Percentiles rank a stretch among this genome's conserved stretches.
These are phyloP conservation scores for Cotesia vestalis DNA, from an alignment of 1,140 invertebrate species.

Conservation along the genomic window DNA sequence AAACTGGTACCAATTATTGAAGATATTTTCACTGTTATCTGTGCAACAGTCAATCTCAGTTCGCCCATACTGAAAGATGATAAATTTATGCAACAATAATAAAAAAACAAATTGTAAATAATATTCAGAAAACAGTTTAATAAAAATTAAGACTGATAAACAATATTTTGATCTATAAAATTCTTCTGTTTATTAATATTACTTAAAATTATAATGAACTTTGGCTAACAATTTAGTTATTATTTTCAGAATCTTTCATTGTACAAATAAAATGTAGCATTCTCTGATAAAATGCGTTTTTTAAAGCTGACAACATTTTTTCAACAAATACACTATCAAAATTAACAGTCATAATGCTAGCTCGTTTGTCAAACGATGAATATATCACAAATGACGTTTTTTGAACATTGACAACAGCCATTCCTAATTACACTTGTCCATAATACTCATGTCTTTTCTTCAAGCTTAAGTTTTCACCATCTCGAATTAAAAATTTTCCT, in stretches of 20 bases:
- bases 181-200: no score
- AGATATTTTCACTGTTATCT: constrained; percentile 43
- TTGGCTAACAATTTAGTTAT: no score
- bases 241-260: no score
- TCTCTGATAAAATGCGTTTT: no score
- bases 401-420: constrained; percentile 21
- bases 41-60: constrained; percentile 41
- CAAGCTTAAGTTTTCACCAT: background rate
- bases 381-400: constrained; percentile 19
- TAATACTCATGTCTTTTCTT: constrained; percentile 23
- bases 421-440: constrained; percentile 24
- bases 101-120: no score
- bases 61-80: constrained; percentile 40
- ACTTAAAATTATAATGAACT: no score
- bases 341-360: constrained; percentile 13
- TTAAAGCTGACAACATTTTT: background rate
- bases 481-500: background rate
- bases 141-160: no score
- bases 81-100: constrained; percentile 31
- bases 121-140: no score
- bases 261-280: no score
- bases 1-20: constrained; percentile 20
- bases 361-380: constrained; percentile 8
- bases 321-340: constrained; percentile 21
- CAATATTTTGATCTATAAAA: no score